Evolutionary conservation across 1,140 invertebrate species (phyloP).

Genomic region (Neomicropteryx cornuta): DNA sequence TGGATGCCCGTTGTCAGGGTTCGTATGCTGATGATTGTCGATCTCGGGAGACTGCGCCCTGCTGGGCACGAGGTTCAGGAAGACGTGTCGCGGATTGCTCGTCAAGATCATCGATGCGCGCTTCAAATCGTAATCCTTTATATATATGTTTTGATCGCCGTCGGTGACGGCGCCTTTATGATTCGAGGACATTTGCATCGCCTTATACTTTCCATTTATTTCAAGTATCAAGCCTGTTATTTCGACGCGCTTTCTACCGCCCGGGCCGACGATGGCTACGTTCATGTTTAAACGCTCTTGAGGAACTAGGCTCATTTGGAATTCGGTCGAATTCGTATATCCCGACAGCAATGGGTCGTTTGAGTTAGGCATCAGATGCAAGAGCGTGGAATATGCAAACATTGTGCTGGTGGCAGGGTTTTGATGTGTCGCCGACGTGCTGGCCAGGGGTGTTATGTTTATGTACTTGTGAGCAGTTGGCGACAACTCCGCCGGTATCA

Average conservation of each 20-base stretch:
- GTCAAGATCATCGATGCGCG: too few relatives aligned
- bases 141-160: too few relatives aligned
- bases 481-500: too few relatives aligned
- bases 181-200: constrained; percentile 43
- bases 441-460: constrained; percentile 47
- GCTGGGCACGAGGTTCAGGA: too few relatives aligned
- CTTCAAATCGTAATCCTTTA: too few relatives aligned
- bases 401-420: too few relatives aligned
- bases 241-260: constrained; percentile 43
- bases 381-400: too few relatives aligned
- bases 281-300: constrained; percentile 44
- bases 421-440: constrained; percentile 42
- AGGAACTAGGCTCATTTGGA: constrained; percentile 50
- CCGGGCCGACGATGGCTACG: constrained; percentile 47
- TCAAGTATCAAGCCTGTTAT: constrained; percentile 50
- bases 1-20: too few relatives aligned
- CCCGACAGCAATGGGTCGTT: constrained; percentile 73
- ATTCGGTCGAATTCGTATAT: constrained; percentile 65
- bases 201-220: constrained; percentile 51
- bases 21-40: too few relatives aligned
- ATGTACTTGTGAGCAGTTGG: constrained; percentile 47
- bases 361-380: constrained; percentile 74
- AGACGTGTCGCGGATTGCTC: too few relatives aligned
- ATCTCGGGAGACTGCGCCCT: too few relatives aligned
- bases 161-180: too few relatives aligned